Evolutionary conservation across 2,113 vertebrate genomes (phyloP).

Genomic region (Pangasianodon gigas): DNA sequence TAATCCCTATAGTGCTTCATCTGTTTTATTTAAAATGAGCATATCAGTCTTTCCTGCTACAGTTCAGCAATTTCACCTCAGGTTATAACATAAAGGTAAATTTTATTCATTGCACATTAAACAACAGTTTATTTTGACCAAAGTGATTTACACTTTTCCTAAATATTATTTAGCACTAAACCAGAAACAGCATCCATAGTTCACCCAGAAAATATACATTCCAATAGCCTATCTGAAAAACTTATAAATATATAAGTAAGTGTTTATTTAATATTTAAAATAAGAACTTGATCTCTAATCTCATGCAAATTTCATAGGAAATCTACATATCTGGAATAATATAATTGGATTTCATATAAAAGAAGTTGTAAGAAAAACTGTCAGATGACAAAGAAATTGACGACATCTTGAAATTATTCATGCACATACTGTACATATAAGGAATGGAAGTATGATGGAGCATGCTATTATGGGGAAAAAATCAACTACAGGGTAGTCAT

Average conservation of each 20-base stretch:
- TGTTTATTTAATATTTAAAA: background rate
- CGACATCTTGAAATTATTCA: background rate
- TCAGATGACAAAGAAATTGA: background rate
- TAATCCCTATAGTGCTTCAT: constrained; percentile 17
- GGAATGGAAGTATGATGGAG: background rate
- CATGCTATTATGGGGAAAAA: background rate
- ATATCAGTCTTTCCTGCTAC: background rate
- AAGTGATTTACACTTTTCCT: background rate
- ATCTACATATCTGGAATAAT: background rate
- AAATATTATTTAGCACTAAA: background rate
- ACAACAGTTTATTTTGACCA: background rate
- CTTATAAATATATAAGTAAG: background rate
- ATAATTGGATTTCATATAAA: background rate
- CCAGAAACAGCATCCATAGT: background rate
- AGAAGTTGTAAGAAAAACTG: background rate
- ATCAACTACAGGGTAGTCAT: background rate
- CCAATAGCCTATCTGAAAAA: background rate
- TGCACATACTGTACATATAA: background rate
- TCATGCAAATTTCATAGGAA: background rate
- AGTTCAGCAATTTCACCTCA: constrained; percentile 15
- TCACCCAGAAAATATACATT: background rate
- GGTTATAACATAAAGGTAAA: background rate
- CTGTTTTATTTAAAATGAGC: constrained; percentile 39
- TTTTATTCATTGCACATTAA: background rate
- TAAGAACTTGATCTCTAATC: background rate